Evolutionary conservation across 2,797 vertebrate species (phyloP), one percentile per base, ranked within the genome.

Genomic region (Sebastes minor): DNA sequence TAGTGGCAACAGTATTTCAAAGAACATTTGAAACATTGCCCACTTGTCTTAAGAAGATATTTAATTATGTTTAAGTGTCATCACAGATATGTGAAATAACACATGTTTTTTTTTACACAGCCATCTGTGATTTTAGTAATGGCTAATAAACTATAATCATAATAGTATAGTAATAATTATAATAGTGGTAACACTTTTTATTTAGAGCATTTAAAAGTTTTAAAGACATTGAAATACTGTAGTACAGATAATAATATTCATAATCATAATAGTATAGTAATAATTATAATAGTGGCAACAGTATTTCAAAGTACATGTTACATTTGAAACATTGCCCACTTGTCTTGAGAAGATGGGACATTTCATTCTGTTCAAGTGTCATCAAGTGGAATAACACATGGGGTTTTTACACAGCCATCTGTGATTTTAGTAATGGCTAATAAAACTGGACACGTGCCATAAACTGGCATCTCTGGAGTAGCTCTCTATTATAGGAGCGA

Each of bases 371-470:
- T 35, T 52, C 25, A 59, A 14, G n/a, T 30, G 52, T 20, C 75
- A 79, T 49, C 59, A 16, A 13, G 32, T 22, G 42, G 25, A 53
- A 23, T 8, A 59, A 27, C 55, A 55, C 57, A 35, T 20, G 53
- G 25, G 60, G 20, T 14, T 49, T 10, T 10, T 35, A 46, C 62
- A 38, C 67, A 60, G 67, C 70, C 46, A 30, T 65, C 88, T 78
- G 78, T 82, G 76, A 85, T 88, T 89, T 84, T 13, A 74, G 10
- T 80, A 38, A 72, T 18, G 57, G 57, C 67, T 70, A 27, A 76
- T 70, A 69, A 89, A 72, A 35, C 66, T 81, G 82, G 74, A 87
- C 91, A 92, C 81, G 88, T 91, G 91, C 86, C 90, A 73, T 49
- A 52, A 72, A 59, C n/a, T 42, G 76, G 30, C 68, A 87, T 55